A percentile compares a stretch with the other conserved stretches of the same genome.
phyloP scores from a whole-genome alignment of 2,113 vertebrate genomes.

The Bungarus multicinctus region DNA sequence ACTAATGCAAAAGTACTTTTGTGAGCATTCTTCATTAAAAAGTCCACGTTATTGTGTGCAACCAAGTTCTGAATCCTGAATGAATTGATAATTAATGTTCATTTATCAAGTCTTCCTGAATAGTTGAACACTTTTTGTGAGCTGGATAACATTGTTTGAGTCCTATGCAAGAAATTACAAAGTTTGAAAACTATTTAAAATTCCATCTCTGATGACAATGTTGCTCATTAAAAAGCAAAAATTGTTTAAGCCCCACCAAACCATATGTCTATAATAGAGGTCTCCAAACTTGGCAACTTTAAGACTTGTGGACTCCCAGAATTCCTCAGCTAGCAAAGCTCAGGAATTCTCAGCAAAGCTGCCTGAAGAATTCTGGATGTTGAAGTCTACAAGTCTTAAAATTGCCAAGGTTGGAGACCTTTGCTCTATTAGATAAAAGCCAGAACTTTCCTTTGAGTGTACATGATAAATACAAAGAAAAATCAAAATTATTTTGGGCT shows the following conservation, averaged over 20 bases:
- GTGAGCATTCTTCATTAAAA: neutral
- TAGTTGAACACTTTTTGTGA: neutral
- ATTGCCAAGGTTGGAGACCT: too few species aligned
- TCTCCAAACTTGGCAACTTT: too few species aligned
- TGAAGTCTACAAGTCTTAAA: too few species aligned
- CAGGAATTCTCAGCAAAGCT: too few species aligned
- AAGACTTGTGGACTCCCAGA: too few species aligned
- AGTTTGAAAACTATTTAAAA: neutral
- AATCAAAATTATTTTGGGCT: neutral
- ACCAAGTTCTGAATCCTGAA: neutral
- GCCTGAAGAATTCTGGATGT: too few species aligned
- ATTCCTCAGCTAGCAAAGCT: too few species aligned
- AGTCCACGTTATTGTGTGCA: neutral
- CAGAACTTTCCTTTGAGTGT: neutral
- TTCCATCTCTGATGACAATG: neutral
- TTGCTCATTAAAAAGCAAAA: neutral
- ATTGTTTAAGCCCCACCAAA: neutral
- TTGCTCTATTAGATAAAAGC: neutral
- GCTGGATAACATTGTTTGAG: neutral
- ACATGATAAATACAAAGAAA: neutral
- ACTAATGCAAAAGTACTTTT: neutral
- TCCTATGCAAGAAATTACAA: neutral
- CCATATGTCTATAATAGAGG: neutral
- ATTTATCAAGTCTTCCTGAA: neutral
- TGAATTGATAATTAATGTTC: neutral